Evolutionary conservation across 2,888 invertebrate genomes (phyloP), one percentile per base, ranked within the genome.

Genomic region (Leptopilina drosophilae): DNA sequence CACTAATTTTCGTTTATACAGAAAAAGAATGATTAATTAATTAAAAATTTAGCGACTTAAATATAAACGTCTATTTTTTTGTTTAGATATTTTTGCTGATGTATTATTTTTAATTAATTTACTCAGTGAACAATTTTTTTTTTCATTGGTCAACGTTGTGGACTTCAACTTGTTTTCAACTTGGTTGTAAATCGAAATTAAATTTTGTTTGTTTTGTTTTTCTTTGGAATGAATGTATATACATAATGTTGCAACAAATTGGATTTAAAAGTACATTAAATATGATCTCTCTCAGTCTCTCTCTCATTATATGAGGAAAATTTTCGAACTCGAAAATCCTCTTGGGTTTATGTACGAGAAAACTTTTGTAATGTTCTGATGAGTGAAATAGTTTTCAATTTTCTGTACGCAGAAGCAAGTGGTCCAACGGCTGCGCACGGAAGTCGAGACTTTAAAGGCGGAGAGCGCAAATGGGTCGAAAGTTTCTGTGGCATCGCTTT

Each of bases 371-470:
- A 64, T 64, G 64, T 64, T 64, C 26, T 33, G 77, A 82, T 81
- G 83, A 82, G 76, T 84, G 78, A 85, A 84, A 76, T 83, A 79
- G 79, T 82, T 82, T 82, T 82, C 8, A 77, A 78, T 76, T 49
- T 80, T 80, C 82, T 65, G 49, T 83, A 89, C 92, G 82, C 91
- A 94, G 94, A 94, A 94, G 92, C 89, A 93, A 84, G 93, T 94
- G 40, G 92, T 94, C 33, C 93, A 94, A 80, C 92, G 93, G 85
- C 90, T 94, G 84, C 92, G 94, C 69, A 93, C 93, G 86, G 94
- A 94, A 85, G 89, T 94, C 65, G 93, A 95, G 83, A 84, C 93
- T 14, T 94, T 93, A 86, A 93, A 94, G 86, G 87, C 88, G 83
- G 88, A 88, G 56, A 90, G 87, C 82, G 85, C 85, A 82, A 90